Percentiles rank a stretch among this genome's conserved stretches.
Conservation (phyloP, 2,797 vertebrate genomes). For the Calcarius lapponicus region DNA sequence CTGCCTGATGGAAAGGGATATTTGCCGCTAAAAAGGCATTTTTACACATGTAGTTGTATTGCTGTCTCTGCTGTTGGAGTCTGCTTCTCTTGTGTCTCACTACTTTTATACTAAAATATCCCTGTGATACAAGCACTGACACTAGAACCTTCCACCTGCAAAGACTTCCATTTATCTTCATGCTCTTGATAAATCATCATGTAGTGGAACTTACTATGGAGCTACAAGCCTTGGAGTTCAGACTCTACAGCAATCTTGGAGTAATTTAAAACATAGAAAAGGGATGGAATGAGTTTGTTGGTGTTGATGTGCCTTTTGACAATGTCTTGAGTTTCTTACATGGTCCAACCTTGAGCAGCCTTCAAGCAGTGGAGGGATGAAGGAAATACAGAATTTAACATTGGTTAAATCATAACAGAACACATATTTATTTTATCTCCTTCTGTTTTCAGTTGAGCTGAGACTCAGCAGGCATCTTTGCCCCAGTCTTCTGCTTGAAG, state of each 20-base stretch:
- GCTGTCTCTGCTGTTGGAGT: background rate
- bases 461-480: background rate
- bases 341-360: background rate
- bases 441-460: background rate
- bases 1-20: background rate
- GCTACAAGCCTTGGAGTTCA: background rate
- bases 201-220: background rate
- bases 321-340: accelerated
- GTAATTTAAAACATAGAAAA: background rate
- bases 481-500: background rate
- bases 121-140: background rate
- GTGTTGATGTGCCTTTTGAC: background rate
- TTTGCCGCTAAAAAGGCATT: background rate
- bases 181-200: background rate
- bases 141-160: background rate
- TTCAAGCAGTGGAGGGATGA: background rate
- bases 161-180: background rate
- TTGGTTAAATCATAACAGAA: background rate
- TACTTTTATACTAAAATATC: background rate
- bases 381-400: background rate
- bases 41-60: background rate
- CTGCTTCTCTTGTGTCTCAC: background rate
- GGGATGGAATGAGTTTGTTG: background rate
- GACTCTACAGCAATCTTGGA: background rate
- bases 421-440: background rate